Evolutionary conservation across 1,140 invertebrate species (phyloP), one percentile per base, ranked within the genome.

Genomic region (Drosophila sp.): DNA sequence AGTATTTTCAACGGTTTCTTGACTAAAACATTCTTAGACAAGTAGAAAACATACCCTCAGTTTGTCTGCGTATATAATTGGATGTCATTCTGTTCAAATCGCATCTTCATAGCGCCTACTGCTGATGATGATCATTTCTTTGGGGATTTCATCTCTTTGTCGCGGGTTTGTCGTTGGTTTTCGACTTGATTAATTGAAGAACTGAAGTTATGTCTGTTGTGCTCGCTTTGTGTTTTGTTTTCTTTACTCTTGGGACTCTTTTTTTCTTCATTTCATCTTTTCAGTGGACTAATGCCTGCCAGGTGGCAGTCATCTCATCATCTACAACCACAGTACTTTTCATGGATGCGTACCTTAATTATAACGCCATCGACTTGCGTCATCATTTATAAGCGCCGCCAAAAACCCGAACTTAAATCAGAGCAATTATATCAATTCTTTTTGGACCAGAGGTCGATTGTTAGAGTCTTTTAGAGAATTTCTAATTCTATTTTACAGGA

Each of bases 321-420:
- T 46, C 72, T 43, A 51, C 27, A 32, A 51, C 29, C 48, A 14
- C 29, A 32, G 43, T 40, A 61, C 46, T 51, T 50, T 27, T 50
- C 71, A 79, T 79, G 72, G 66, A 80, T 76, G 81, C 66, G 54
- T 74, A 84, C 81, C 81, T 81, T 87, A 86, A 86, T 86, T 86
- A 86, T 86, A 86, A 86, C 78, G 81, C 81, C 78, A 86, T 86
- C 70, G 81, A 78, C 63, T 69, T 86, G 81, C 82, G 69, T 86
- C 80, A 86, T 80, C 81, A 83, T 83, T 83, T 80, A 84, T 45
- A 53, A 82, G 72, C 80, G 80, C 62, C 76, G 56, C 53, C 54
- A 40, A 57, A 59, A 50, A 41, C 16, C 34, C 6, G 11, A 32
- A 56, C 14, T n/a, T 7, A 27, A 54, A 61, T 61, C 45, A 36